These are phyloP conservation scores for Hydrophis major DNA, from an alignment of 2,797 vertebrate species.

Conservation along the genomic window DNA sequence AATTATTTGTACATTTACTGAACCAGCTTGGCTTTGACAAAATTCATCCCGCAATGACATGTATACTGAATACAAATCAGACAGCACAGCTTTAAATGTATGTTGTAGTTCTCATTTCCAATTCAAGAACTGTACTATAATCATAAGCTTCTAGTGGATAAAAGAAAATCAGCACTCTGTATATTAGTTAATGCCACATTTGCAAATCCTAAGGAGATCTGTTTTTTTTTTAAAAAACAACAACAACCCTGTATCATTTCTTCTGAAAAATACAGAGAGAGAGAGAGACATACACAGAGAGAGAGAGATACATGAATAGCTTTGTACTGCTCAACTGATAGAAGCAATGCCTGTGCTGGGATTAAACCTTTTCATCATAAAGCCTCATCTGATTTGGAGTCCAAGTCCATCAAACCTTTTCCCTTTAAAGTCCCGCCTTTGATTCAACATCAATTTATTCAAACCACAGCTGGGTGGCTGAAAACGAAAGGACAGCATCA, in stretches of 20 bases:
- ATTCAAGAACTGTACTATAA: conserved; percentile 87
- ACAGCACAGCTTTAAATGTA: conserved; percentile 77
- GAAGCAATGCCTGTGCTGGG: conserved; percentile 93
- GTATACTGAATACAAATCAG: conserved; percentile 95
- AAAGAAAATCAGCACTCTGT: conserved; percentile 88
- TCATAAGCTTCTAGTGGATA: conserved; percentile 88
- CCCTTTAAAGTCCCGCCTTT: conserved; percentile 96
- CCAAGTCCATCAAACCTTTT: conserved; percentile 95
- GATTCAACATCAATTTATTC: conserved; percentile 96
- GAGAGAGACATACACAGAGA: background rate
- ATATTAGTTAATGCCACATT: conserved; percentile 99
- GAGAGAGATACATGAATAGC: conserved; percentile 83
- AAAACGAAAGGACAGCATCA: conserved; percentile 85
- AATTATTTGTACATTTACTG: conserved; percentile 70
- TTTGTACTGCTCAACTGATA: conserved; percentile 93
- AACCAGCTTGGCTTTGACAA: conserved; percentile 69
- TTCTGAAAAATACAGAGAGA: conserved; percentile 65
- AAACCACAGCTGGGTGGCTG: conserved; percentile 94
- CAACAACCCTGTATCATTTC: conserved; percentile 27
- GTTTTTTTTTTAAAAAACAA: conserved; percentile 68
- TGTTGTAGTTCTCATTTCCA: conserved; percentile 88
- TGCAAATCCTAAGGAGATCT: conserved; percentile 95
- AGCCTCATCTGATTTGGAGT: conserved; percentile 98
- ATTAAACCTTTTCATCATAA: conserved; percentile 99
- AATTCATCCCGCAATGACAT: conserved; percentile 88